Evolutionary conservation across 2,888 invertebrate genomes (phyloP), one percentile per base, ranked within the genome.

Genomic region (Ephialtes manifestator): DNA sequence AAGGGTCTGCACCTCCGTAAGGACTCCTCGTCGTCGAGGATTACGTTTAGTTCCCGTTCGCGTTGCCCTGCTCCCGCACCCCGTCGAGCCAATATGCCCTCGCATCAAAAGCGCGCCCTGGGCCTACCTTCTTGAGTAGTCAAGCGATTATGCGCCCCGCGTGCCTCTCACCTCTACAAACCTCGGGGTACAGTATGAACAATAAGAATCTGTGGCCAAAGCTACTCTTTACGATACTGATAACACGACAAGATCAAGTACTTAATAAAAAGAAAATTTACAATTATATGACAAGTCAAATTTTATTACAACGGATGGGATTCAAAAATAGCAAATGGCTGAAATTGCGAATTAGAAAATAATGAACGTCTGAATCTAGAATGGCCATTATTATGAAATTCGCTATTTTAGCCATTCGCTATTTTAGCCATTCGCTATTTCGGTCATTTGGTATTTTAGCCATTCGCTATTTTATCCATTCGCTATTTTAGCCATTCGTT

Each of bases 41-140:
- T 84, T 81, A 72, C 72, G 60, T 72, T 81, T 76, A 76, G 89
- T 90, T 90, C 88, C 89, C 89, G 89, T 88, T 88, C 46, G 88
- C 87, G 83, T 89, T 85, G 68, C 65, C 48, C 70, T 60, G 60
- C 75, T 77, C 67, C 70, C 85, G 92, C 90, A 90, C 90, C 93
- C 93, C 92, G 93, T 90, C 89, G 93, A 90, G 93, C 92, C 93
- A 93, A 93, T 93, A 93, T 93, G 91, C 92, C 92, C 88, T 89
- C 90, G 90, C 92, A 91, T 92, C 91, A 91, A 91, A 89, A 88
- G 88, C 85, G 48, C 80, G 58, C 75, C 71, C 78, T 79, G 71
- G 89, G 89, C 90, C 91, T 90, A 90, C 90, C 92, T 93, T 93
- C 92, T 89, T 92, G 92, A 93, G 92, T 92, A 93, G 92, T 92